Base-by-base conservation (phyloP, 2,113 vertebrate species). In the Bostrychus sinensis region DNA sequence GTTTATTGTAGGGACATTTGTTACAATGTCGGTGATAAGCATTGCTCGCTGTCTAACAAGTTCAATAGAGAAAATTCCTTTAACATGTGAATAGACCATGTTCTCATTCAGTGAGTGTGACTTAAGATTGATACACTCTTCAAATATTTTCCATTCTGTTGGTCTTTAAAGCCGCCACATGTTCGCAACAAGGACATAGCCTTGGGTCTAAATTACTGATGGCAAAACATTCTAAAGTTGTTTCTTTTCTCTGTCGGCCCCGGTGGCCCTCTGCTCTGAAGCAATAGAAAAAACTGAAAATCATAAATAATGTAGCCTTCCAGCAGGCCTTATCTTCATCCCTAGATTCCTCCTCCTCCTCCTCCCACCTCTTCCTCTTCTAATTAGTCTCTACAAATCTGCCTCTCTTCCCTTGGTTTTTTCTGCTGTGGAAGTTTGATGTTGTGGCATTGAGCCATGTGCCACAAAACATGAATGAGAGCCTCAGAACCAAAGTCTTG, bases 361-460 rank as follows among this genome's bases (percentile, higher is more conserved):
- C 61, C 57, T 66, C 55, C 42, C 43, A 12, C 42, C 36, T 60
- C 46, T 48, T 54, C 54, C 63, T 28, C 28, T 50, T 70, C 60
- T 89, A 89, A 89, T 92, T 88, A 89, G 81, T 77, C 75, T 86
- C 87, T 86, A 83, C 81, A 89, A 81, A 86, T 87, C 72, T 78
- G 70, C 66, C 84, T 84, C 74, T 72, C 17, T 3, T 62, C 65
- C 63, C 70, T 70, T 86, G 63, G 70, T 78, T 66, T 58, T 80
- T 74, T 62, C 48, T 61, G 56, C 60, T 62, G 51, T 60, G 65
- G 45, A 72, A 77, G 72, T 73, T 59, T 54, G 51, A 75, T 57
- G 62, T 58, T 8, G 51, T 86, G 86, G 83, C 81, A 65, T 13
- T 12, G 30, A 42, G 76, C 79, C 83, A 81, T 19, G 38, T 32